Base-by-base conservation (phyloP, 2,113 vertebrate species). In the Oryzias javanicus region DNA sequence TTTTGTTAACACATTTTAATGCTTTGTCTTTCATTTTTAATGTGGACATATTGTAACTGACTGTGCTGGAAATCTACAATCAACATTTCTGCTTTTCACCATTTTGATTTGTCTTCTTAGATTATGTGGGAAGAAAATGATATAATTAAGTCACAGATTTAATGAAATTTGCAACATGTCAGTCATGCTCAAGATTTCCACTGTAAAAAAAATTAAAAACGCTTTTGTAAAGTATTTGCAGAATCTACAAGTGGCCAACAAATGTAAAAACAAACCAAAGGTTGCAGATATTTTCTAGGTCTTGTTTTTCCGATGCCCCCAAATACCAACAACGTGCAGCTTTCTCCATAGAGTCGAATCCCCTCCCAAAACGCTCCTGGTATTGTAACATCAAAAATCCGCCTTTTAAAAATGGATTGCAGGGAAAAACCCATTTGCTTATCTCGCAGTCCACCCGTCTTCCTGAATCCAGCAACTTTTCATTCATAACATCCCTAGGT, bases 261-360 rank as follows among this genome's bases (percentile, higher is more conserved):
- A 53, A 44, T 18, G 35, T 18, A 67, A 54, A 42, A 70, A 68
- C 58, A 78, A 63, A 63, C 19, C 54, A 40, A 42, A 50, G 65
- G 66, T 63, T 74, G 69, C 50, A 50, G 74, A 59, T 78, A 74
- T 80, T 80, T 78, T 73, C 59, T 78, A 64, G 70, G 66, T 76
- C 60, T 69, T 56, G 73, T 58, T 40, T 72, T 51, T 74, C 62
- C 77, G 61, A 67, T 68, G 66, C 57, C 79, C 60, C 74, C 75
- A 69, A 53, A 62, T 19, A 49, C 45, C 40, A 14, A n/a, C 13
- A 60, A 69, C 61, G 70, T 75, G 49, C 49, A 20, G 67, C 61
- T 14, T 67, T 2, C 1, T 24, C 29, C 24, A 22, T 47, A 52
- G 22, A 62, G 25, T 22, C 16, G 44, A 54, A 70, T 68, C 48